Percentiles rank a stretch among this genome's conserved stretches.
Conservation (phyloP, 2,888 invertebrate genomes). For the Steromphala cineraria region DNA sequence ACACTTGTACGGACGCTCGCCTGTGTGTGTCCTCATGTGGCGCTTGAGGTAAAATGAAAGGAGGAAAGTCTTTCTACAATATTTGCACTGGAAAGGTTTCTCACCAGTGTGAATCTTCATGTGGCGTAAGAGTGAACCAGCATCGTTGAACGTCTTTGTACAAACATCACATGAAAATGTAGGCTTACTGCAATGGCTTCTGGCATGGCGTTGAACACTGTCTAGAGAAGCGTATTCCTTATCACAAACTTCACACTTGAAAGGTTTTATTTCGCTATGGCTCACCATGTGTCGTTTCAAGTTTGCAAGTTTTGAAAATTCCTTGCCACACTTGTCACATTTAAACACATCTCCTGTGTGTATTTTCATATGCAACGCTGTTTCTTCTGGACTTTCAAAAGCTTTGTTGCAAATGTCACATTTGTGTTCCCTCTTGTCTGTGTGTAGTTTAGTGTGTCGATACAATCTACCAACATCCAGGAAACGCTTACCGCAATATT, state of each 20-base stretch:
- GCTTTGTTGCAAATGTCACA: conserved; percentile 10
- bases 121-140: background rate
- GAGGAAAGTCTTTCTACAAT: background rate
- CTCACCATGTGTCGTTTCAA: background rate
- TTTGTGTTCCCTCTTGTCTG: background rate
- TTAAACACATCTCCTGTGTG: background rate
- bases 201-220: conserved; percentile 3
- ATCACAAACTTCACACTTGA: conserved; percentile 12
- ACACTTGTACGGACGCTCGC: conserved; percentile 3
- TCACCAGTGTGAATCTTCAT: conserved; percentile 7
- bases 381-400: background rate
- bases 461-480: background rate
- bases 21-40: background rate
- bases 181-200: background rate
- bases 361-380: background rate
- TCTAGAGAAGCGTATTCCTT: background rate
- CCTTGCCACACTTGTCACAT: background rate
- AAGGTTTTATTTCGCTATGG: background rate
- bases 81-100: conserved; percentile 6
- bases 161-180: conserved; percentile 3
- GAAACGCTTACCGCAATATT: background rate
- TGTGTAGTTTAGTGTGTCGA: conserved; percentile 10
- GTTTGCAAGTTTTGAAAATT: conserved; percentile 10
- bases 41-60: conserved; percentile 6
- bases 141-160: background rate